Evolutionary conservation across 2,113 vertebrate genomes (phyloP).

Genomic region (Rissa tridactyla): DNA sequence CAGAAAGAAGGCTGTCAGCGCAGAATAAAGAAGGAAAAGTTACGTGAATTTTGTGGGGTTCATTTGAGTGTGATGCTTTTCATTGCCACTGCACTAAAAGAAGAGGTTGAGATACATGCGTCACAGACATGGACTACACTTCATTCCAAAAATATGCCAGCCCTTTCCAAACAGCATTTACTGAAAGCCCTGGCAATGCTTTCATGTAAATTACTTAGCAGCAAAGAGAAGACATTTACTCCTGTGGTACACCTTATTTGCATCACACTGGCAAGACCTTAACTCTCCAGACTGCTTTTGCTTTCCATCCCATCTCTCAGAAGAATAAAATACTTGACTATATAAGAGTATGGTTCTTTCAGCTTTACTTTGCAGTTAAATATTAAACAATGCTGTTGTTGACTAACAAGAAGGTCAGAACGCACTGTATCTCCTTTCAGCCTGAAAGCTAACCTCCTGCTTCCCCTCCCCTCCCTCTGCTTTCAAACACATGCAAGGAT

Average conservation of each 20-base stretch:
- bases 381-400: background rate
- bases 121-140: background rate
- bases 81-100: background rate
- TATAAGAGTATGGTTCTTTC: background rate
- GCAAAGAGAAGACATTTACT: conserved; percentile 27
- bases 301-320: background rate
- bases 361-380: background rate
- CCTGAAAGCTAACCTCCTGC: conserved; percentile 17
- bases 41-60: background rate
- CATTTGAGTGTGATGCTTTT: background rate
- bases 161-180: background rate
- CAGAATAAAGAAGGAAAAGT: conserved; percentile 3
- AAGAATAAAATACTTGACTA: background rate
- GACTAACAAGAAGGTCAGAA: conserved; percentile 7
- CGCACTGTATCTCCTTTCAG: conserved; percentile 1
- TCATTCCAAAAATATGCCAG: background rate
- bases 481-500: background rate
- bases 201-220: background rate
- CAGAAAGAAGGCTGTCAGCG: conserved; percentile 35
- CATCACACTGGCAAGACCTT: background rate
- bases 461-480: background rate
- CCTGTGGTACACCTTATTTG: background rate
- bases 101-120: background rate
- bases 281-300: background rate
- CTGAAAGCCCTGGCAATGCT: background rate